Conservation (phyloP, 2,797 vertebrate genomes). For the Paedocypris micromegethes region DNA sequence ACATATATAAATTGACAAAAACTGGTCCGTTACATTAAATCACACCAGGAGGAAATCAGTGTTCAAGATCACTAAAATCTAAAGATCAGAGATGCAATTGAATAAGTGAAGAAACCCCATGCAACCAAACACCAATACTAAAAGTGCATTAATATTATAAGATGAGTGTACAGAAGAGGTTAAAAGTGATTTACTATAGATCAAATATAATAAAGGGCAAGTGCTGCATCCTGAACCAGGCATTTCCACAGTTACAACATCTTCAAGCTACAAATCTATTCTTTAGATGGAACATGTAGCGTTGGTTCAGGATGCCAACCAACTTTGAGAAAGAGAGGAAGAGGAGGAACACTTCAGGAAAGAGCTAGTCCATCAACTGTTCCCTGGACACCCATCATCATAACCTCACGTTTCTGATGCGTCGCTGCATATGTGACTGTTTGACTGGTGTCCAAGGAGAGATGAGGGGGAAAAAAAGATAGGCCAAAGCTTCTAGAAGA, state of each 20-base stretch:
- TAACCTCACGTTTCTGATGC: neutral
- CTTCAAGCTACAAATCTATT: too few relatives aligned
- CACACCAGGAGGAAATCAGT: constrained; percentile 26
- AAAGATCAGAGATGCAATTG: constrained; percentile 23
- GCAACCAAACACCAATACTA: constrained; percentile 40
- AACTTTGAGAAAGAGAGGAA: constrained; percentile 11
- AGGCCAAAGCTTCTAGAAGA: constrained; percentile 56
- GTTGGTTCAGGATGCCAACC: constrained; percentile 35
- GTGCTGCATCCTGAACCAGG: constrained; percentile 40
- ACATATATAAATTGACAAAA: constrained; percentile 36
- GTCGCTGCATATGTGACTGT: too few relatives aligned
- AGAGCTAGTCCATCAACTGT: constrained; percentile 34
- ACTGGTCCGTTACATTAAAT: constrained; percentile 29
- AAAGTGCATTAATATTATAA: constrained; percentile 53
- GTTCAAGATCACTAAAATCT: constrained; percentile 6
- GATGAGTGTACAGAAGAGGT: constrained; percentile 42
- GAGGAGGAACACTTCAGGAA: constrained; percentile 23
- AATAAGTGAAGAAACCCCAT: constrained; percentile 35
- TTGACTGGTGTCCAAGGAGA: constrained; percentile 38
- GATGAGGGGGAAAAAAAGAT: constrained; percentile 33
- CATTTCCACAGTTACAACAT: constrained; percentile 10
- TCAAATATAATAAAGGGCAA: constrained; percentile 15
- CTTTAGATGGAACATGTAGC: too few relatives aligned
- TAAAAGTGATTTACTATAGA: constrained; percentile 17
- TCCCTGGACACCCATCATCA: constrained; percentile 37